Base-by-base conservation (phyloP, 2,888 invertebrate genomes). In the Zygogramma bicolorata region DNA sequence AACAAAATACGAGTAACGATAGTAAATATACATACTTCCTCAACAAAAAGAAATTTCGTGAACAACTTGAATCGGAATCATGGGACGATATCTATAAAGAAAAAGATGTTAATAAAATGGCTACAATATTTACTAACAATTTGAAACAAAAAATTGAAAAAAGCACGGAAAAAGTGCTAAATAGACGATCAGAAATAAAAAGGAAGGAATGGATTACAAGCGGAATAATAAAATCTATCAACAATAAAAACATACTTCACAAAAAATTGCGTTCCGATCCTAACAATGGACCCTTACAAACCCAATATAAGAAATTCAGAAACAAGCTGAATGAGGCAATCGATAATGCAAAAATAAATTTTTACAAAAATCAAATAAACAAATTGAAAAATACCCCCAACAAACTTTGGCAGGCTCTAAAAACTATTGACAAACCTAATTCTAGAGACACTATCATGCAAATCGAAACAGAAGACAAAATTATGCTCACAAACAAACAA, bases 91-190 rank as follows among this genome's bases (percentile, higher is more conserved):
- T 46, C 46, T 46, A 46, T 18, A 46, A 46, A 8, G 46, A 46
- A 46, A n/a, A 46, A n/a, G n/a, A n/a, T n/a, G n/a, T 53, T 53
- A 53, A 53, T 53, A 53, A n/a, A 4, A 53, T 53, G 53, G 15
- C 18, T 18, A 53, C 53, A 3, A 53, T n/a, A 53, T 53, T 53
- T 25, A 53, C 15, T n/a, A 53, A 53, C 15, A 53, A n/a, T 18
- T 15, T 53, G 15, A 53, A 53, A 18, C 13, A 53, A 53, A 53
- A 53, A 53, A 53, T 53, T 53, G 25, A 7, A 53, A 13, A 53
- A 13, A 53, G 46, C 46, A 46, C 46, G 18, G 46, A 46, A 18
- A 46, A 46, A 46, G 5, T 6, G 5, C 4, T 18, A n/a, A 46
- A 8, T 46, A 13, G n/a, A n/a, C n/a, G n/a, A n/a, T n/a, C n/a